Base-by-base conservation (phyloP, 1,140 invertebrate species). In the Pemphigus obesinymphae region DNA sequence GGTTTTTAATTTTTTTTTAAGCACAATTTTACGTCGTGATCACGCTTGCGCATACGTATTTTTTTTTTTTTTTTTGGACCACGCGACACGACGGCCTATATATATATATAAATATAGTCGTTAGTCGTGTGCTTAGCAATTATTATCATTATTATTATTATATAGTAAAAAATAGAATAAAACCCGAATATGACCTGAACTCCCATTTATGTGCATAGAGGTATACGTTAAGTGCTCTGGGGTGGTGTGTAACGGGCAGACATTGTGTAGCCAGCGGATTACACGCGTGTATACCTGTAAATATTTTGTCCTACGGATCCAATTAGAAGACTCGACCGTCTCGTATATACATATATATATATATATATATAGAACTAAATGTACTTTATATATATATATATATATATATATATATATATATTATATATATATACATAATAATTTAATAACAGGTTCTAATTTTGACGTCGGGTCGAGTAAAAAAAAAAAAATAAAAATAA, bases 181-280 rank as follows among this genome's bases (percentile, higher is more conserved):
- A 68, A 45, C 37, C n/a, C 3, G 50, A 55, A 20, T 6, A n/a
- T 5, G n/a, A 58, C 53, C 53, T 23, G 53, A 58, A 55, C 11
- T 4, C 48, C 7, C 2, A n/a, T n/a, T 4, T 48, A 55, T n/a
- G 6, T 55, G n/a, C n/a, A 4, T 40, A 40, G 48, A 20, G 20
- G 63, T 34, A 37, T 68, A n/a, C n/a, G n/a, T n/a, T n/a, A 68
- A 66, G n/a, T 68, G 34, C 31, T 68, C 63, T 68, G 34, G 66
- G 66, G 63, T 40, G 10, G 63, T n/a, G 63, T 31, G 26, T 20
- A 40, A 17, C 20, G 40, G 7, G 31, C 31, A 70, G 68, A 45
- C 68, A 70, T 45, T 0, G 68, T 45, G 68, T 70, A 70, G 68
- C 68, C 68, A 70, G 40, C 68, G 68, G 68, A 70, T 68, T 40